These are phyloP conservation scores for Ormyrus pomaceus DNA, from an alignment of 2,888 invertebrate genomes.

Conservation along the genomic window DNA sequence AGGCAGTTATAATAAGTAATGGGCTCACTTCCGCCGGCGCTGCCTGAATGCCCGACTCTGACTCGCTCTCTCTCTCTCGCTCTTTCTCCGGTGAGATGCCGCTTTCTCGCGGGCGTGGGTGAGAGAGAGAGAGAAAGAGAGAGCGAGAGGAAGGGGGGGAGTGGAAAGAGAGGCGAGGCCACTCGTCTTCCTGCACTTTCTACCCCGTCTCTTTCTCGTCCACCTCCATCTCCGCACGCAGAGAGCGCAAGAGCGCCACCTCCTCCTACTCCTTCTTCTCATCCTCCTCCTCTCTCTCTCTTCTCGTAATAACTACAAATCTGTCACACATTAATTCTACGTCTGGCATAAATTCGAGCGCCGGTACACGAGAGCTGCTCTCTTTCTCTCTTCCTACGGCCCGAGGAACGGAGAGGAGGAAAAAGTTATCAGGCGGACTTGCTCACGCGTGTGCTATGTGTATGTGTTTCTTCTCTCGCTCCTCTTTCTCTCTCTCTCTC, in stretches of 20 bases:
- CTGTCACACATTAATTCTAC: slow-evolving; percentile 75
- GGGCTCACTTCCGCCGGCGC: slow-evolving; percentile 74
- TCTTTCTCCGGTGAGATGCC: slow-evolving; percentile 25
- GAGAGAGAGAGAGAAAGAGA: slow-evolving; percentile 1
- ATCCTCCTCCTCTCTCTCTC: not conserved
- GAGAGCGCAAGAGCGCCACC: slow-evolving; percentile 45
- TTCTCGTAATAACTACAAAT: slow-evolving; percentile 66
- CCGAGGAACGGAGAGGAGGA: slow-evolving; percentile 6
- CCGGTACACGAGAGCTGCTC: slow-evolving; percentile 23
- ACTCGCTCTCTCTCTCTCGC: slow-evolving; percentile 42
- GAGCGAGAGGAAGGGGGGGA: slow-evolving; percentile 13
- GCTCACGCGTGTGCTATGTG: not conserved
- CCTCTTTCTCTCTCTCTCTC: too few relatives aligned
- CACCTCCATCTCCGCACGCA: slow-evolving; percentile 19
- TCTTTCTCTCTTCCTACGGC: not conserved
- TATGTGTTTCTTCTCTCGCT: too few relatives aligned
- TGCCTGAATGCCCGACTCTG: slow-evolving; percentile 67
- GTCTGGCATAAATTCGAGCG: slow-evolving; percentile 73
- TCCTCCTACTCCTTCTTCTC: not conserved
- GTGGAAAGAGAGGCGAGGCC: slow-evolving; percentile 9
- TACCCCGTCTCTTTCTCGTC: slow-evolving; percentile 56
- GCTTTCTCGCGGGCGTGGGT: slow-evolving; percentile 6
- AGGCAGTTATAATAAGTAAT: slow-evolving; percentile 76
- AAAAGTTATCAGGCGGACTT: slow-evolving; percentile 22
- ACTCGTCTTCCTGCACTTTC: slow-evolving; percentile 40